These are phyloP conservation scores for Pterostichus madidus DNA, from an alignment of 2,888 invertebrate genomes.

Conservation along the genomic window DNA sequence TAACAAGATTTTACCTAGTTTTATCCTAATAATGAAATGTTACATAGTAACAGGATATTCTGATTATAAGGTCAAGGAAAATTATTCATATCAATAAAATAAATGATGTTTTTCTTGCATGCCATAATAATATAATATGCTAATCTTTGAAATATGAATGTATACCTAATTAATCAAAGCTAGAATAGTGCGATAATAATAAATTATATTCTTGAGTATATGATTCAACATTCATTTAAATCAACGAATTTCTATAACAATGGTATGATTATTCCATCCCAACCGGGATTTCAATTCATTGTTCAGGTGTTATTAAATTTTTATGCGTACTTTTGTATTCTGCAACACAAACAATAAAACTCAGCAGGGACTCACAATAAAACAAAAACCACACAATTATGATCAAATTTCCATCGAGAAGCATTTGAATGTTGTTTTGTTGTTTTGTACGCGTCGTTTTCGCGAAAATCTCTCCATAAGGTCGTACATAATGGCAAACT, in stretches of 20 bases:
- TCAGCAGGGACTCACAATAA: background rate
- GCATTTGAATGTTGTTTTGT: constrained; percentile 34
- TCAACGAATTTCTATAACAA: background rate
- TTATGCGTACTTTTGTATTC: constrained; percentile 19
- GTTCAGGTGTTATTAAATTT: background rate
- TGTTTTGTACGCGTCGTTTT: constrained; percentile 12
- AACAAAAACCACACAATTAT: constrained; percentile 26
- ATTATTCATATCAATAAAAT: no score
- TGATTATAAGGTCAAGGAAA: no score
- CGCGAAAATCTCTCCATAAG: background rate
- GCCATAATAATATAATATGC: no score
- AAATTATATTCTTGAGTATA: no score
- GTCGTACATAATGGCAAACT: constrained; percentile 51
- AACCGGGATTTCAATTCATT: background rate
- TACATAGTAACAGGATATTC: no score
- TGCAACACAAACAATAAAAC: constrained; percentile 34
- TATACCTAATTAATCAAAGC: no score
- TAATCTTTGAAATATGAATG: no score
- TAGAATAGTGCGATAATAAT: no score
- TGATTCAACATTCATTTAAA: no score
- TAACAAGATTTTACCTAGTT: no score
- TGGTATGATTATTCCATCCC: background rate
- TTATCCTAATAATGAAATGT: no score
- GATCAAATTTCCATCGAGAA: constrained; percentile 21
- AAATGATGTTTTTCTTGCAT: no score